These are phyloP conservation scores for Chironomus tentans DNA, from an alignment of 2,888 invertebrate genomes.

Conservation along the genomic window DNA sequence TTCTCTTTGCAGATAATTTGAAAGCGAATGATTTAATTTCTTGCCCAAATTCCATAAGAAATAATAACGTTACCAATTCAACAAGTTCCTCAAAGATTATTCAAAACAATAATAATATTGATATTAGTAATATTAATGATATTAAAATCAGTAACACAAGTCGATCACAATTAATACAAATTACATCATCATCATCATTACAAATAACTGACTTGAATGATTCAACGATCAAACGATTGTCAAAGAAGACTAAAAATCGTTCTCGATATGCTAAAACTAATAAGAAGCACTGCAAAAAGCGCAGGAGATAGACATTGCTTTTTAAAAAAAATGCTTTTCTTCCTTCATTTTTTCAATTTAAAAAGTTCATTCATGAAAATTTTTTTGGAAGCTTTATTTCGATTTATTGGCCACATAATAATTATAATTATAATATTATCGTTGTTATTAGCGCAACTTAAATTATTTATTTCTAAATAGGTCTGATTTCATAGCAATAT, in stretches of 20 bases:
- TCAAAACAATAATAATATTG: too few species aligned
- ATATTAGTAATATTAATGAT: background rate
- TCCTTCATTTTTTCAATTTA: background rate
- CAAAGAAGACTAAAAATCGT: background rate
- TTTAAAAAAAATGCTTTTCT: background rate
- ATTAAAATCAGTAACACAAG: background rate
- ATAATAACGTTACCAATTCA: slow-evolving; percentile 1
- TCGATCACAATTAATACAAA: slow-evolving; percentile 8
- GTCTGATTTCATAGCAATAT: background rate
- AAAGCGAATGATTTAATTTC: slow-evolving; percentile 23
- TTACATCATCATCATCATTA: slow-evolving; percentile 21
- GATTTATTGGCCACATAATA: background rate
- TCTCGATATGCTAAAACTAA: slow-evolving; percentile 13
- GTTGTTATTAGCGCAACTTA: background rate
- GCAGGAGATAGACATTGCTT: background rate
- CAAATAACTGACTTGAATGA: background rate
- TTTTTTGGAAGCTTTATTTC: background rate
- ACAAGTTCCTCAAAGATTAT: background rate
- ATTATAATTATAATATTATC: background rate
- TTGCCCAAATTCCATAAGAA: slow-evolving; percentile 7
- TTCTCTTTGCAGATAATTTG: slow-evolving; percentile 26
- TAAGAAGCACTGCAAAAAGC: background rate
- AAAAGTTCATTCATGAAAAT: background rate
- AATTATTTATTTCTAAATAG: background rate
- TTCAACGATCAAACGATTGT: background rate